Percentiles rank a stretch among this genome's conserved stretches.
phyloP scores from a whole-genome alignment of 2,888 invertebrate species.

The Thyatira batis region DNA sequence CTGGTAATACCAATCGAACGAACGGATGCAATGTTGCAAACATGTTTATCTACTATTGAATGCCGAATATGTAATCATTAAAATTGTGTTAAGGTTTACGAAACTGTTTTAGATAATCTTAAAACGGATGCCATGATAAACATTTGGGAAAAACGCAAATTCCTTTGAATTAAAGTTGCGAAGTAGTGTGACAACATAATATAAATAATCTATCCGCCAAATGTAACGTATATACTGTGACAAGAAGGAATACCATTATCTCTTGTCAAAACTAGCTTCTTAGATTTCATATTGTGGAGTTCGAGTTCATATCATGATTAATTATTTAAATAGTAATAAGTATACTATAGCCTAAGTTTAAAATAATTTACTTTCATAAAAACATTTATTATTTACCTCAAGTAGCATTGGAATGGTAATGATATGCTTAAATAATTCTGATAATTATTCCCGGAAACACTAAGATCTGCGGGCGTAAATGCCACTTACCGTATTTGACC shows the following conservation, averaged over 20 bases:
- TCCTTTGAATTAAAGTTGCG: no score
- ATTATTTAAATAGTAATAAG: constrained; percentile 2
- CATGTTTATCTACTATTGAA: neutral
- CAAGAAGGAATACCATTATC: no score
- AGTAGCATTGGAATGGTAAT: neutral
- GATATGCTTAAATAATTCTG: constrained; percentile 9
- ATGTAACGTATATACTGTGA: no score
- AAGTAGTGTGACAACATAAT: no score
- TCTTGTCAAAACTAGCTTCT: no score
- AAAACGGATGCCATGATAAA: neutral
- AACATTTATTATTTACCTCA: no score
- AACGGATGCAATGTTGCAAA: neutral
- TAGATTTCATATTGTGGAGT: no score
- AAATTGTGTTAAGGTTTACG: neutral
- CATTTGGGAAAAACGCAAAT: no score
- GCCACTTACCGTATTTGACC: constrained; percentile 17
- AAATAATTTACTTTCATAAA: no score
- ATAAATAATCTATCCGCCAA: no score
- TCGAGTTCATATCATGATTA: no score
- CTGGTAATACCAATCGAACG: neutral
- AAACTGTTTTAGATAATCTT: neutral
- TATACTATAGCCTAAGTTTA: no score
- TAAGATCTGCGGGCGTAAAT: constrained; percentile 3
- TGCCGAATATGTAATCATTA: neutral
- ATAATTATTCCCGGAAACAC: constrained; percentile 16